Conservation (phyloP, 2,797 vertebrate species). For the Kryptolebias ocellatus region DNA sequence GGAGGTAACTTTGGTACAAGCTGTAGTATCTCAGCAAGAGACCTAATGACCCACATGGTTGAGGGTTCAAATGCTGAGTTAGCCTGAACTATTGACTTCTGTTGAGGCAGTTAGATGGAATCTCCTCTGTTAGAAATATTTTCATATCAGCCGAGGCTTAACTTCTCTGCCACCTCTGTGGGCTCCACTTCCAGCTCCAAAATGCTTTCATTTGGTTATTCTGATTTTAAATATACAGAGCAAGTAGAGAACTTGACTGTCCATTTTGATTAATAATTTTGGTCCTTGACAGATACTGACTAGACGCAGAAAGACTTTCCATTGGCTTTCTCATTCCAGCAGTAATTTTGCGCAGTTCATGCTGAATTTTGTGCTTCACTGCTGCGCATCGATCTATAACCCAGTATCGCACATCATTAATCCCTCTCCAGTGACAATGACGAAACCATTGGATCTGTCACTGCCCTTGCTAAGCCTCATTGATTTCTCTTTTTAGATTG, state of each 20-base stretch:
- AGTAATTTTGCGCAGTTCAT: slow-evolving; percentile 11
- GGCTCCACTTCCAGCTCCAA: slow-evolving; percentile 6
- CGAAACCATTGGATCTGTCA: slow-evolving; percentile 14
- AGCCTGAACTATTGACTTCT: slow-evolving; percentile 39
- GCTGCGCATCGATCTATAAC: slow-evolving; percentile 15
- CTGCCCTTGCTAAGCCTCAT: slow-evolving; percentile 14
- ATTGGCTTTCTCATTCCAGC: slow-evolving; percentile 28
- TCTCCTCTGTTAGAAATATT: slow-evolving; percentile 18
- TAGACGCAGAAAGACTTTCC: slow-evolving; percentile 2
- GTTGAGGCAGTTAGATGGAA: slow-evolving; percentile 29
- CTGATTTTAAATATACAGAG: not conserved
- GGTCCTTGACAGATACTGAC: not conserved
- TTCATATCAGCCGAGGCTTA: slow-evolving; percentile 17
- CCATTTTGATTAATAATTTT: slow-evolving; percentile 20
- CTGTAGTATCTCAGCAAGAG: slow-evolving; percentile 37
- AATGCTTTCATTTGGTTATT: slow-evolving; percentile 6
- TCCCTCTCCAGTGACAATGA: slow-evolving; percentile 19
- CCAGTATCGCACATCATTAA: slow-evolving; percentile 24
- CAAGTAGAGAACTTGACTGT: not conserved
- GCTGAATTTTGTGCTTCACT: slow-evolving; percentile 3
- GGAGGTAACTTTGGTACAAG: slow-evolving; percentile 39
- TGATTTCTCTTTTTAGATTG: slow-evolving; percentile 13
- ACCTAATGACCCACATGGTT: slow-evolving; percentile 27
- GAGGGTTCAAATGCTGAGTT: slow-evolving; percentile 37
- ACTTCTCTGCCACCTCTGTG: slow-evolving; percentile 5